A percentile compares a stretch with the other conserved stretches of the same genome.
These are phyloP conservation scores for Luffia ferchaultella DNA, from an alignment of 2,888 invertebrate species.

Conservation along the genomic window DNA sequence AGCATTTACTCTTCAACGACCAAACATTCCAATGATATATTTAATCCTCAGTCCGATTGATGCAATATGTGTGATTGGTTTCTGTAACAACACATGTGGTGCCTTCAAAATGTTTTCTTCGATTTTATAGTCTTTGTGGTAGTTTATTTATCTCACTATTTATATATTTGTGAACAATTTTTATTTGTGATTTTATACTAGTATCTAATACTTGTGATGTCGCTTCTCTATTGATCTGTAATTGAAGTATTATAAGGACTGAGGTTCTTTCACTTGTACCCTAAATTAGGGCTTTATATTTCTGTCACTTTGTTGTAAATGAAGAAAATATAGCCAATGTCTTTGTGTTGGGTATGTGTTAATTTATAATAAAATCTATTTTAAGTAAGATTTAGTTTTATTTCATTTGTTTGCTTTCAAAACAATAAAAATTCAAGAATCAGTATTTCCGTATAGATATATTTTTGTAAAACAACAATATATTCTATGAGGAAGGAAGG, in stretches of 20 bases:
- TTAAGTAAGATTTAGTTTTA: constrained; percentile 28
- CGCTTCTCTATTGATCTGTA: neutral
- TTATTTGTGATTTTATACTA: neutral
- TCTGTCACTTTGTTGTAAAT: neutral
- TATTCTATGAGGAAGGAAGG: too few relatives aligned
- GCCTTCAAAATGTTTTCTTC: too few relatives aligned
- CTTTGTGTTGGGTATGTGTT: constrained; percentile 62
- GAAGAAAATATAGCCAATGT: constrained; percentile 40
- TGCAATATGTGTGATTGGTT: too few relatives aligned
- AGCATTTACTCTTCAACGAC: neutral
- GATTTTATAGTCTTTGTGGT: neutral
- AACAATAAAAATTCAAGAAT: too few relatives aligned
- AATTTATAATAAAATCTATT: constrained; percentile 62
- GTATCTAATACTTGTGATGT: neutral
- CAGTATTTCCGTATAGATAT: too few relatives aligned
- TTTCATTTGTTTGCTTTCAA: constrained; percentile 7
- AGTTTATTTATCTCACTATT: neutral
- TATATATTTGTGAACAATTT: neutral
- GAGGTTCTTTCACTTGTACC: constrained; percentile 62
- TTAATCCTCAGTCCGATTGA: neutral
- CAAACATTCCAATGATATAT: neutral
- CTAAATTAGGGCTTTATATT: constrained; percentile 62
- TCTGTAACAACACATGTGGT: neutral
- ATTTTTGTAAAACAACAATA: too few relatives aligned
- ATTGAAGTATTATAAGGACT: constrained; percentile 56